A percentile compares a stretch with the other conserved stretches of the same genome.
Conservation (phyloP, 2,113 vertebrate species). For the Arothron firmamentum region DNA sequence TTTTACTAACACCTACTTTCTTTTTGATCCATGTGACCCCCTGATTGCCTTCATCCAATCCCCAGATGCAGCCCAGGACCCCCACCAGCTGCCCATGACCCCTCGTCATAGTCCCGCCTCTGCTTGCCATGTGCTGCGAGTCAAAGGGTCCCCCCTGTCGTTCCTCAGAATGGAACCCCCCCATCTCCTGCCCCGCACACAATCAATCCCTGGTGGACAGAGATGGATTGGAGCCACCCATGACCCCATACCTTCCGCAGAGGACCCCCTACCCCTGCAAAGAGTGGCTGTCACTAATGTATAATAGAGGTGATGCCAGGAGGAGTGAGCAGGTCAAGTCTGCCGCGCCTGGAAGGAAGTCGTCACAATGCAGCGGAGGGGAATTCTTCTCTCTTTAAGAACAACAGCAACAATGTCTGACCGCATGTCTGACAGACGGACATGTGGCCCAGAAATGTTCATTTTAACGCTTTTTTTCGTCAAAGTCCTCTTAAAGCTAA, state of each 20-base stretch:
- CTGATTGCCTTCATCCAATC: slow-evolving; percentile 32
- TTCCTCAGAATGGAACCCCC: slow-evolving; percentile 67
- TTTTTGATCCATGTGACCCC: slow-evolving; percentile 56
- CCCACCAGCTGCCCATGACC: slow-evolving; percentile 74
- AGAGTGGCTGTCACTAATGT: slow-evolving; percentile 66
- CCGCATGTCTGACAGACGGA: slow-evolving; percentile 49
- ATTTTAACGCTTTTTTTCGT: slow-evolving; percentile 8
- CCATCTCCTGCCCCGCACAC: slow-evolving; percentile 50
- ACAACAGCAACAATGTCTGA: slow-evolving; percentile 49
- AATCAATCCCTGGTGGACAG: slow-evolving; percentile 70
- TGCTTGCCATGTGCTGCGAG: slow-evolving; percentile 69
- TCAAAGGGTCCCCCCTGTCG: slow-evolving; percentile 66
- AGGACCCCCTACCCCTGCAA: slow-evolving; percentile 49
- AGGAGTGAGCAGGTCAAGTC: slow-evolving; percentile 72
- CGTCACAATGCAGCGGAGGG: slow-evolving; percentile 59
- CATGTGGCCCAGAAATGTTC: slow-evolving; percentile 11
- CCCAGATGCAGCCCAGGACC: slow-evolving; percentile 36
- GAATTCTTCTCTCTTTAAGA: slow-evolving; percentile 60
- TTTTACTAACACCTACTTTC: slow-evolving; percentile 57
- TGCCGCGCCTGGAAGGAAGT: slow-evolving; percentile 64
- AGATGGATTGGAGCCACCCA: slow-evolving; percentile 71
- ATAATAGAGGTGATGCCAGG: slow-evolving; percentile 69
- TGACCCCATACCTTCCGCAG: slow-evolving; percentile 63
- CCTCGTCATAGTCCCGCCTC: slow-evolving; percentile 57
- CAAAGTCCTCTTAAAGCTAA: slow-evolving; percentile 14